Evolutionary conservation across 2,888 invertebrate species (phyloP), one percentile per base, ranked within the genome.

Genomic region (Leucania comma): DNA sequence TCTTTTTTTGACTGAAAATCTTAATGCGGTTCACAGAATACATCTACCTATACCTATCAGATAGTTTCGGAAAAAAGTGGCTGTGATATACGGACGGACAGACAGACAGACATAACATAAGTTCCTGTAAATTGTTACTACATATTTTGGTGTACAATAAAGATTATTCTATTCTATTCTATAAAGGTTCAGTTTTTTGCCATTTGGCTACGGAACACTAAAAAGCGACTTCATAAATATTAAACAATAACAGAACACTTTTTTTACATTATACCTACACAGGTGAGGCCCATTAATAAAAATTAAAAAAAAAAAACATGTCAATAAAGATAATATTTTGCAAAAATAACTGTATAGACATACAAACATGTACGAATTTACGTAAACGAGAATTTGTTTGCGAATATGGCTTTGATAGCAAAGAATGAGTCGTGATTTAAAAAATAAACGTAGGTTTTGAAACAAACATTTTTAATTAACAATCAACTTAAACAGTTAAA

Each of bases 341-440:
- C 24, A 6, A 65, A 74, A 57, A 6, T 32, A 12, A 76, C 81
- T 83, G 80, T 69, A 60, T 68, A 71, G 58, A 71, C 67, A 82
- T 75, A 75, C 4, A 38, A 38, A 38, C 4, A 14, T 14, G 4
- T 64, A 64, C 12, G 24, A 67, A 63, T 56, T n/a, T 50, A 56
- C 64, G 50, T 32, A 51, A 60, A 12, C 51, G 24, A 58, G 57
- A 56, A 64, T 50, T 38, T 51, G 32, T 54, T 68, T 61, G 58
- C 22, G 26, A 67, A 65, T 51, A 70, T 8, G 26, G 29, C n/a
- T 63, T 20, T 53, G 46, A 26, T 54, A 35, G 24, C 17, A 17
- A 38, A 20, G 20, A 17, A 29, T 58, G 57, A 70, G 29, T 72
- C 64, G 64, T 66, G n/a, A 42, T 57, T 17, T 24, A 6, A 46